These are phyloP conservation scores for Bombus ignitus DNA, from an alignment of 1,140 invertebrate species.

Conservation along the genomic window DNA sequence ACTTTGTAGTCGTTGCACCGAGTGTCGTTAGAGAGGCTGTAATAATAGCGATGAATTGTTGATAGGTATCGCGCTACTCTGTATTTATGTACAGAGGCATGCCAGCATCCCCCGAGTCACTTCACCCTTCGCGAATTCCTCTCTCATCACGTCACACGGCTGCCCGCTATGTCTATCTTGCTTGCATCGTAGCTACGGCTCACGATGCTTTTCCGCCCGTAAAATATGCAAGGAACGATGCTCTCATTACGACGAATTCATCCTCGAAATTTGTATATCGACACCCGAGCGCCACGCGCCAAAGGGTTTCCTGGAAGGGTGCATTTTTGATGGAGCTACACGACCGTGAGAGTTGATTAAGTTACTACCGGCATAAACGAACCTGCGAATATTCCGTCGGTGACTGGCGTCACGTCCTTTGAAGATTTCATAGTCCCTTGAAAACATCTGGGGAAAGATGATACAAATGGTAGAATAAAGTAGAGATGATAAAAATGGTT, in stretches of 20 bases:
- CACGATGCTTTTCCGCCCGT: neutral
- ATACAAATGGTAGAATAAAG: too few relatives aligned
- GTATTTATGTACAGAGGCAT: slow-evolving; percentile 68
- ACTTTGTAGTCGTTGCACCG: slow-evolving; percentile 11
- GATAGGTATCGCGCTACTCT: slow-evolving; percentile 70
- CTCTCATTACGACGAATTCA: slow-evolving; percentile 56
- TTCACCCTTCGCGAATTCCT: slow-evolving; percentile 1
- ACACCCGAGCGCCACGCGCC: neutral
- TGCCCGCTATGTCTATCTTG: neutral
- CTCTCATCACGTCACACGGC: slow-evolving; percentile 12
- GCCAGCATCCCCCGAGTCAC: slow-evolving; percentile 26
- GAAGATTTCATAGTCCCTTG: neutral
- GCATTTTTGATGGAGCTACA: slow-evolving; percentile 28
- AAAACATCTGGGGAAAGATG: neutral
- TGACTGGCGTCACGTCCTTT: neutral
- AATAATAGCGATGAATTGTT: slow-evolving; percentile 76
- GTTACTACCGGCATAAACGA: neutral
- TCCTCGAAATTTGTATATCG: slow-evolving; percentile 49
- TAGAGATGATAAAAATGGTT: neutral
- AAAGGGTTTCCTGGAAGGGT: slow-evolving; percentile 22
- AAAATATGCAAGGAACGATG: slow-evolving; percentile 54
- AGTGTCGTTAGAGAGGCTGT: slow-evolving; percentile 61
- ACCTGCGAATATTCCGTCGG: neutral
- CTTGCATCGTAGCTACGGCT: neutral
- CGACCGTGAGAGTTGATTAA: slow-evolving; percentile 26